A percentile compares a stretch with the other conserved stretches of the same genome.
phyloP scores from a whole-genome alignment of 2,888 invertebrate species.

The Latrodectus hesperus region DNA sequence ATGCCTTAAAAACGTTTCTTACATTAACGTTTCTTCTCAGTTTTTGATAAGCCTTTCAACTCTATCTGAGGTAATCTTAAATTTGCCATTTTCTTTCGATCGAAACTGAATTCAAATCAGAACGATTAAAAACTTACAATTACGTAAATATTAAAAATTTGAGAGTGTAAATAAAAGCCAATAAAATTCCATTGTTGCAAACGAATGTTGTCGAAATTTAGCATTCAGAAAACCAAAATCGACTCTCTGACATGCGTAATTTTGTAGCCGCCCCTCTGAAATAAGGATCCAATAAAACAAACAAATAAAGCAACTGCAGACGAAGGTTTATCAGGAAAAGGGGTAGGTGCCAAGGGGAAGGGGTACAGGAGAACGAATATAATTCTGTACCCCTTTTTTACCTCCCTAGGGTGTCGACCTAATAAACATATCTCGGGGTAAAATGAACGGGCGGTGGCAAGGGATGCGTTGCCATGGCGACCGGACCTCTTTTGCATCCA shows the following conservation, averaged over 20 bases:
- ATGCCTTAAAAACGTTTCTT: too few relatives aligned
- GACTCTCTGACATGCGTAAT: not conserved
- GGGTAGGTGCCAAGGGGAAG: slow-evolving; percentile 10
- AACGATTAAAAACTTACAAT: too few relatives aligned
- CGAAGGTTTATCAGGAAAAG: slow-evolving; percentile 26
- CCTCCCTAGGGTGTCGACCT: slow-evolving; percentile 54
- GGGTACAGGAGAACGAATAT: slow-evolving; percentile 9
- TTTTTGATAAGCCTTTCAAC: too few relatives aligned
- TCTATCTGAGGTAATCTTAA: too few relatives aligned
- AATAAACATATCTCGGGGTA: slow-evolving; percentile 67
- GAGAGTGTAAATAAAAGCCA: too few relatives aligned
- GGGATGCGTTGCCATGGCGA: slow-evolving; percentile 60
- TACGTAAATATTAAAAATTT: too few relatives aligned
- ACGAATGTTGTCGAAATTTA: too few relatives aligned
- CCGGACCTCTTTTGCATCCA: slow-evolving; percentile 65
- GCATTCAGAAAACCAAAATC: too few relatives aligned
- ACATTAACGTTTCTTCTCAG: too few relatives aligned
- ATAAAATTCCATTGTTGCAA: too few relatives aligned
- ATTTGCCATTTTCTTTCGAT: too few relatives aligned
- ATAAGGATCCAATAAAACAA: slow-evolving; percentile 17
- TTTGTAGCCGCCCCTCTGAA: not conserved
- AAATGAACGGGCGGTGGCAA: slow-evolving; percentile 49
- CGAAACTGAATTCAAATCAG: too few relatives aligned
- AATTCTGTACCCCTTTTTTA: slow-evolving; percentile 50
- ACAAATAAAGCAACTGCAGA: slow-evolving; percentile 26